Base-by-base conservation (phyloP, 2,113 vertebrate species). In the Cranoglanis bouderius region DNA sequence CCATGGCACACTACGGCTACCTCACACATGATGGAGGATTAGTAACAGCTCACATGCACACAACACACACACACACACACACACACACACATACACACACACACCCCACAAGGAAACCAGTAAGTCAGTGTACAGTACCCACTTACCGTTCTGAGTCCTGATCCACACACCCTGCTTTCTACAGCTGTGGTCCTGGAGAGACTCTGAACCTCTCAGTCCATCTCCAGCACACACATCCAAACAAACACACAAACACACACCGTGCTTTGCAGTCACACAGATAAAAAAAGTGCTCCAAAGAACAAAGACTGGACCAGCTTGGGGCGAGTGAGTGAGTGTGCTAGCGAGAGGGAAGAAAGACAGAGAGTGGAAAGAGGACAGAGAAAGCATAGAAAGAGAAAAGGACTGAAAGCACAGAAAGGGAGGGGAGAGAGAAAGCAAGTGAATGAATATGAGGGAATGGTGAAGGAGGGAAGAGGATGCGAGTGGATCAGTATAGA, bases 391-490 rank as follows among this genome's bases (percentile, higher is more conserved):
- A 86, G 75, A 85, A 83, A 90, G 6, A 80, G 9, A 65, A 35
- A 81, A 6, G 26, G 49, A 88, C 49, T 7, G 51, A 88, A 84
- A 77, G n/a, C 10, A 9, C 4, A 19, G 51, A 78, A 5, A 84
- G 53, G 16, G 67, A 51, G 67, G 21, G 53, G 49, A 24, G 49
- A 84, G 12, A 35, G 63, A 84, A 24, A 89, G 82, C 16, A 72
- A 84, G 65, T 40, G 70, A 86, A 90, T 85, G 59, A 89, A 82
- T 65, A 24, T 80, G 83, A 80, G 61, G 46, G 21, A 88, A 84
- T 65, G 43, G 87, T 49, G 57, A 77, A 63, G 74, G 82, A 89
- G 63, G 67, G 51, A 89, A 74, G 87, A 88, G 72, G 85, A 89
- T 88, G 81, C 32, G 46, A 89, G 86, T 86, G 53, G 81, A 75